Base-by-base conservation (phyloP, 2,113 vertebrate species). In the Dicentrarchus labrax region DNA sequence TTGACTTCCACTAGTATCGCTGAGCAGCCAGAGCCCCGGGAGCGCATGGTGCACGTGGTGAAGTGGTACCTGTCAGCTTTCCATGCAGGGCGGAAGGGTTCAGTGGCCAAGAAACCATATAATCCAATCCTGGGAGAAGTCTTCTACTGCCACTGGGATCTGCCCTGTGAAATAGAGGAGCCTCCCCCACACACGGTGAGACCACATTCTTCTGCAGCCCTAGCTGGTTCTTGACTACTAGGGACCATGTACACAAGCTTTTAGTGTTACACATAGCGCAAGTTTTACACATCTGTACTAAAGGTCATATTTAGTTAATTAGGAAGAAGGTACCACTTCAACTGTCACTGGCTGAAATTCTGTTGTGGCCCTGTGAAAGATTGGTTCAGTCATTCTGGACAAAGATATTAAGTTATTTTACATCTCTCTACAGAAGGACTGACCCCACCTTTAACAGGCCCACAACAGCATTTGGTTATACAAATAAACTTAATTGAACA, bases 61-160 rank as follows among this genome's bases (percentile, higher is more conserved):
- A 97, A 96, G 71, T 99, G 98, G 98, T 99, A 99, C 94, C 96
- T 99, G 85, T 99, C 98, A 54, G 98, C 98, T 69, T 99, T 99
- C 92, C 98, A 99, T 36, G 98, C 98, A n/a, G 98, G 98, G 83
- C 96, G 98, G 90, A 99, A 98, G 94, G 98, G 98, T 53, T 99
- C 98, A 0, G 98, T 99, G 90, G 98, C 98, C 91, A 99, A 99
- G 92, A 99, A 99, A 91, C 98, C 98, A 68, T 99, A 99, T 94
- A 99, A 99, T 86, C 98, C 98, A 39, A 98, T 99, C 69, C 92
- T 99, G 91, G 98, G 98, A 0, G 98, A 99, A 88, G 97, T 99
- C 85, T 99, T 99, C 93, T 97, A 96, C 73, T 99, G 98, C 92
- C 97, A 99, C 78, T 99, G 98, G 98, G 96, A 97, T 38, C 70